Evolutionary conservation across 2,797 vertebrate genomes (phyloP), one percentile per base, ranked within the genome.

Genomic region (Chloroceryle amazona): DNA sequence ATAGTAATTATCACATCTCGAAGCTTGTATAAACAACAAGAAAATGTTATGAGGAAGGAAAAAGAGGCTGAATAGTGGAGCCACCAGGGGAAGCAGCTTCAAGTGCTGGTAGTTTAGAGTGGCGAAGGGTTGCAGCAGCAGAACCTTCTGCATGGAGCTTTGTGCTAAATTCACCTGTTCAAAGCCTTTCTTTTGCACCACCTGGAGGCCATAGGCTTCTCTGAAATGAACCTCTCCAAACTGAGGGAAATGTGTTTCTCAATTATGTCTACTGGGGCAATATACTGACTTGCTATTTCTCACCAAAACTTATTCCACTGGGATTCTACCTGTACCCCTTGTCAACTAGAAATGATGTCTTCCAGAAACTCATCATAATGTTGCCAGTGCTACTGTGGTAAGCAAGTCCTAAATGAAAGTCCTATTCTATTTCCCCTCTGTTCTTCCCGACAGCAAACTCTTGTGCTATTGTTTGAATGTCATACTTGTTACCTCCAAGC

Each of bases 171-270:
- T 73, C 44, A 60, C 41, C 49, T 29, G 2, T 16, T 29, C 11
- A 35, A 65, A 89, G 44, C 41, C 89, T 95, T 81, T 78, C 41
- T 96, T 92, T 89, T 94, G 73, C 76, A 79, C 70, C 51, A 76
- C 29, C 74, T 84, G 83, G 74, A 92, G 86, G 86, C 54, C 28
- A 31, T 5, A 80, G 41, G 9, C 26, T 75, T 87, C 63, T 81
- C 65, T 47, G 84, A 87, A 89, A 52, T 10, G 2, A 75, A 75
- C 44, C 18, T 81, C 80, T 81, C 15, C 47, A 60, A 87, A 82
- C 19, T 4, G 8, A 47, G 25, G 63, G 31, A 86, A 72, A 62
- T 3, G 4, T 17, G 1, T 26, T 81, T 83, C 68, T 60, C 15
- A n/a, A 35, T 60, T 31, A 6, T 1, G 3, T 46, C 28, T 75